These are phyloP conservation scores for Hylaea fasciaria DNA, from an alignment of 2,888 invertebrate genomes.

Conservation along the genomic window DNA sequence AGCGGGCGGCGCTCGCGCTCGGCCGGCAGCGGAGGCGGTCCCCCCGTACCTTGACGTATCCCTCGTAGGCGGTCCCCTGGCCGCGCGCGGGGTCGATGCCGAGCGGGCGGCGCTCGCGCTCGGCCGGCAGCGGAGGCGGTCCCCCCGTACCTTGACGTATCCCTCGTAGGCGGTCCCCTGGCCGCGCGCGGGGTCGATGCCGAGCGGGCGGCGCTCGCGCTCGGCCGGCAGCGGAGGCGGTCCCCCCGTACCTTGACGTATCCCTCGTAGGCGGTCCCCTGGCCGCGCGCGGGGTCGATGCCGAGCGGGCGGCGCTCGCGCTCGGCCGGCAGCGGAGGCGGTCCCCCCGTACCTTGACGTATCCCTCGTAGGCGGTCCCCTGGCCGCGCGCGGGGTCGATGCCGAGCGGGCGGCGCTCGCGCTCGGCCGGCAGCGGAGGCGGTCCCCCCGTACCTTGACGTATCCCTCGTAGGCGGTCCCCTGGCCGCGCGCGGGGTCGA, in stretches of 20 bases:
- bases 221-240: constrained; percentile 92
- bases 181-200: constrained; percentile 96
- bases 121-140: constrained; percentile 91
- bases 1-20: constrained; percentile 95
- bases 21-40: constrained; percentile 89
- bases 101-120: constrained; percentile 94
- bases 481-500: constrained; percentile 97
- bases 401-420: constrained; percentile 94
- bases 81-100: constrained; percentile 97
- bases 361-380: constrained; percentile 91
- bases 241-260: constrained; percentile 69
- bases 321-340: constrained; percentile 92
- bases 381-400: constrained; percentile 97
- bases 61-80: constrained; percentile 92
- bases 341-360: constrained; percentile 61
- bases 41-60: constrained; percentile 76
- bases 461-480: constrained; percentile 91
- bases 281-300: constrained; percentile 96
- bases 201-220: constrained; percentile 94
- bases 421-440: constrained; percentile 93
- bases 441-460: constrained; percentile 58
- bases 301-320: constrained; percentile 95
- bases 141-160: constrained; percentile 69
- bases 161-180: constrained; percentile 93
- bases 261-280: constrained; percentile 92